phyloP scores from a whole-genome alignment of 2,888 invertebrate genomes.

The Tetragnatha montana region DNA sequence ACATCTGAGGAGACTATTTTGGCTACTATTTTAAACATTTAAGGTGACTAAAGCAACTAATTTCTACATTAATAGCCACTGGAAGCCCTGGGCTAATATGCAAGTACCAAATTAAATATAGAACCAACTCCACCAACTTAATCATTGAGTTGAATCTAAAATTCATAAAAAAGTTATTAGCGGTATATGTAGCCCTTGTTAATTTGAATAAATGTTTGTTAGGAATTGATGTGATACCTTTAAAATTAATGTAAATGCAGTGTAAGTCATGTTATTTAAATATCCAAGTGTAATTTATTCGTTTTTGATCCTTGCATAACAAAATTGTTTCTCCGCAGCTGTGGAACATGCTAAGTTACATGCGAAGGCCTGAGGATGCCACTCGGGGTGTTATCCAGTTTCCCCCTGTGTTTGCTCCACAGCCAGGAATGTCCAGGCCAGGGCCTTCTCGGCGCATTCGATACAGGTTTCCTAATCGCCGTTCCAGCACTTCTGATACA shows the following conservation, averaged over 20 bases:
- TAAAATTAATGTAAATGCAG: neutral
- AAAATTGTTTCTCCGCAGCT: conserved; percentile 34
- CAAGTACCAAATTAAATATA: no score
- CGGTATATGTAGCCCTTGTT: no score
- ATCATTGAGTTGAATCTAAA: no score
- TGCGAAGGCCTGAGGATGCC: conserved; percentile 37
- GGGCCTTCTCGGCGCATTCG: conserved; percentile 61
- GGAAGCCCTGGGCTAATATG: no score
- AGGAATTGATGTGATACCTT: neutral
- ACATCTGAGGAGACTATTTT: no score
- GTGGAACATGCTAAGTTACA: conserved; percentile 51
- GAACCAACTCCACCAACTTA: no score
- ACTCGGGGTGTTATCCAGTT: neutral
- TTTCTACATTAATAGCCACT: no score
- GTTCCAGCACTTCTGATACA: conserved; percentile 13
- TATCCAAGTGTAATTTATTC: neutral
- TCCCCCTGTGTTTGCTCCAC: neutral
- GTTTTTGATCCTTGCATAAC: neutral
- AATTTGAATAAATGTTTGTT: neutral
- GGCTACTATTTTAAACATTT: no score
- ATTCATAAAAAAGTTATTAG: no score
- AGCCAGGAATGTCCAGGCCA: conserved; percentile 39
- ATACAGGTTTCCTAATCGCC: conserved; percentile 40
- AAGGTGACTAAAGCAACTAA: no score
- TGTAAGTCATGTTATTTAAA: neutral